Percentiles rank a stretch among this genome's conserved stretches.
phyloP scores from a whole-genome alignment of 1,140 invertebrate genomes.

The Solenopsis invicta region DNA sequence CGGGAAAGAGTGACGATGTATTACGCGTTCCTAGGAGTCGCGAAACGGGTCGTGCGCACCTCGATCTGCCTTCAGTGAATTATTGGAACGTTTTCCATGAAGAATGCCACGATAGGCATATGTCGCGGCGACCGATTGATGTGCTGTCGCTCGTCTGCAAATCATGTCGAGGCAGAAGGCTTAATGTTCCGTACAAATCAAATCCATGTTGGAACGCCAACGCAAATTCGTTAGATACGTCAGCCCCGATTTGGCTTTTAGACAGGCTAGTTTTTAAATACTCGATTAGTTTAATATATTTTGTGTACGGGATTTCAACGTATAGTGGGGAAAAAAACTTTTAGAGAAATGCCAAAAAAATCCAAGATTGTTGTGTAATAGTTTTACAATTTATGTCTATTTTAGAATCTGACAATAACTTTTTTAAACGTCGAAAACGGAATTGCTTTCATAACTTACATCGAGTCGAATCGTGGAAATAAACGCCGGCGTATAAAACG shows the following conservation, averaged over 20 bases:
- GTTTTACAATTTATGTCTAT: conserved; percentile 19
- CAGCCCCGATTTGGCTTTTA: background rate
- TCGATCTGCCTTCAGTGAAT: conserved; percentile 31
- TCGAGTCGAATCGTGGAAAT: conserved; percentile 44
- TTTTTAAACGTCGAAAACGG: conserved; percentile 20
- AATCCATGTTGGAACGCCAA: background rate
- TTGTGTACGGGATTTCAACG: background rate
- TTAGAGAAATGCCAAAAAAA: background rate
- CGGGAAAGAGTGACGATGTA: conserved; percentile 32
- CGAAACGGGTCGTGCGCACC: background rate
- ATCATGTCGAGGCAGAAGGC: conserved; percentile 35
- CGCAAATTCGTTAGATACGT: conserved; percentile 22
- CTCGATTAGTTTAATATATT: background rate
- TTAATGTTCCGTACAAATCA: conserved; percentile 40
- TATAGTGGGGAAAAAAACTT: background rate
- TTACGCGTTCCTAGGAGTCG: conserved; percentile 6
- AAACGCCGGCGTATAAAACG: conserved; percentile 33
- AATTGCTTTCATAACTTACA: conserved; percentile 41
- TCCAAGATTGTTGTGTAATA: background rate
- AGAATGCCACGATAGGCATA: conserved; percentile 44
- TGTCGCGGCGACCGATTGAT: conserved; percentile 35
- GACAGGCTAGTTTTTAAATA: background rate
- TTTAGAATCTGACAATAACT: conserved; percentile 10
- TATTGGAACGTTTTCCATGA: conserved; percentile 52
- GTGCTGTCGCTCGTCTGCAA: conserved; percentile 34